Base-by-base conservation (phyloP, 2,113 vertebrate species). In the Ranitomeya imitator region DNA sequence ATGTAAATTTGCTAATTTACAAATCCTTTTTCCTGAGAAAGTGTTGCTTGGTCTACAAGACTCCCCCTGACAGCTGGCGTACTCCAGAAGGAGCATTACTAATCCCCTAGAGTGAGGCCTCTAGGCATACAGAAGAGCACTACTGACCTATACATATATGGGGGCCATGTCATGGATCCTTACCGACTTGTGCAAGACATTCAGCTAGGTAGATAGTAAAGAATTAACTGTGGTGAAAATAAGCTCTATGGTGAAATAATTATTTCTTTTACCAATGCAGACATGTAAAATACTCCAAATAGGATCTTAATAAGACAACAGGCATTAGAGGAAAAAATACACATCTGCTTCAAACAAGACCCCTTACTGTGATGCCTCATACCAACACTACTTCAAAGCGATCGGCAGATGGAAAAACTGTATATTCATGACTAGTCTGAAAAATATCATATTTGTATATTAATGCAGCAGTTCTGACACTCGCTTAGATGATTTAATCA, bases 321-420 rank as follows among this genome's bases (percentile, higher is more conserved):
- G 73, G 37, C 73, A 76, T 76, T 52, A 76, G 45, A 76, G 73
- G 12, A 52, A 76, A 76, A 76, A 51, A 52, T 21, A 51, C 73
- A 76, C 73, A 76, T 79, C 52, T 79, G 77, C 77, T 79, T 79
- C 77, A 79, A n/a, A 79, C 51, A 79, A 23, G 77, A 79, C 77
- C 52, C n/a, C 77, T 23, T 4, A 79, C 51, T 79, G 77, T 79
- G 52, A 12, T 79, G 51, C n/a, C 52, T 79, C 77, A 23, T 57
- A 79, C 78, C 16, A 59, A 80, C 78, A 31, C 23, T 80, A 59
- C 78, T 80, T 80, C 52, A 76, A 76, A 76, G 73, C 78, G 15
- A 23, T 60, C 54, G 12, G 78, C 78, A 80, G 78, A 80, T 80
- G 78, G 78, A 80, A 60, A 80, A 80, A 59, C 54, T 80, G 78